Evolutionary conservation across 2,888 invertebrate species (phyloP), one percentile per base, ranked within the genome.

Genomic region (Desoria tigrina): DNA sequence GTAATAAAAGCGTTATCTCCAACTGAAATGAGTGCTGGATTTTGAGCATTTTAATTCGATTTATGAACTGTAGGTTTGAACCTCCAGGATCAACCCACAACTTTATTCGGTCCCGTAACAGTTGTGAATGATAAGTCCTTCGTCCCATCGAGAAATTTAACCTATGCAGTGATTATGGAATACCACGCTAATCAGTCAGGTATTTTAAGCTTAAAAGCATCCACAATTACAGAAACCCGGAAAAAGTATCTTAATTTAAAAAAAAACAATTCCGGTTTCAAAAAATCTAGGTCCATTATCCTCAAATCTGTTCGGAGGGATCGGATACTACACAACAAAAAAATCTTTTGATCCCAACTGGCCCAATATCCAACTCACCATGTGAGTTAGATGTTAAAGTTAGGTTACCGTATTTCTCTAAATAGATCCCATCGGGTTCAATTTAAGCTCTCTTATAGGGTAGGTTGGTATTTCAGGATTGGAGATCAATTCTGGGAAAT

Each of bases 131-230:
- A 11, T 14, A 27, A 28, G 55, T 9, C 28, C 21, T 55, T 55
- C 24, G 3, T 26, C 3, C 7, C 32, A 3, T 9, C n/a, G 3
- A 28, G 55, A 21, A 55, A 55, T 18, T 55, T 55, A 18, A 55
- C 55, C n/a, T 28, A 7, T 32, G 26, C 55, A 21, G 18, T 18
- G 2, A 28, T 32, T 18, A 14, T 55, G 16, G 32, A 55, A 21
- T 55, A 55, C 24, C 37, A 55, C 4, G 27, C 26, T 3, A 55
- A 55, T 24, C 32, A 27, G 28, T 55, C 55, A 28, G 55, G 55
- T 28, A 51, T 7, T 18, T 49, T n/a, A 49, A 16, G 9, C 18
- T n/a, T 9, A 16, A 49, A 16, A 7, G 7, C 7, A 45, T 45
- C 6, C 51, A 51, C 16, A 9, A 45, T 9, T 9, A 18, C 16